These are phyloP conservation scores for Epinotia nisella DNA, from an alignment of 2,888 invertebrate species.

Conservation along the genomic window DNA sequence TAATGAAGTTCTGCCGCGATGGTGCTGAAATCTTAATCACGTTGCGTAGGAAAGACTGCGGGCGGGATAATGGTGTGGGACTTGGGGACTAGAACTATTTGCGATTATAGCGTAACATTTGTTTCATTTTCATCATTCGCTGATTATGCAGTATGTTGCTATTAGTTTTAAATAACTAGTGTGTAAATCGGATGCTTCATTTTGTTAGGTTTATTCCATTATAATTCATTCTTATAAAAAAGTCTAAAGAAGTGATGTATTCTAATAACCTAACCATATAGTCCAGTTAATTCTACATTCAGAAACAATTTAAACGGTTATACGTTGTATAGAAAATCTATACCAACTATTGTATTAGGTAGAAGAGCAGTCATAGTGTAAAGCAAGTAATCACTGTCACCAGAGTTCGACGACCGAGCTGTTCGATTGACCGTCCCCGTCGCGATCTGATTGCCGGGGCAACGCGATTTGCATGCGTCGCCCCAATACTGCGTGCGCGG, in stretches of 20 bases:
- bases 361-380: conserved; percentile 33
- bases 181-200: no score
- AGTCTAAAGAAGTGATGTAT: neutral
- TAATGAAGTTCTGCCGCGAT: conserved; percentile 49
- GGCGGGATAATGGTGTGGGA: conserved; percentile 3
- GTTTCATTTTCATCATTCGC: neutral
- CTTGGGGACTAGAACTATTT: conserved; percentile 10
- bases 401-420: conserved; percentile 72
- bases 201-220: no score
- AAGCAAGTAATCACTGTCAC: conserved; percentile 55
- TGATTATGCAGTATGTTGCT: no score
- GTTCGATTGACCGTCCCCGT: conserved; percentile 77
- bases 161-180: no score
- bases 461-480: conserved; percentile 79
- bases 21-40: conserved; percentile 53
- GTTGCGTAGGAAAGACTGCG: conserved; percentile 40
- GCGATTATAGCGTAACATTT: conserved; percentile 12
- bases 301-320: neutral
- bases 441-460: conserved; percentile 79
- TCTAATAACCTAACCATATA: neutral
- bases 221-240: no score
- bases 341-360: neutral
- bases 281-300: neutral
- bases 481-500: conserved; percentile 62
- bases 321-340: neutral